Conservation (phyloP, 2,113 vertebrate genomes). For the Periophthalmodon schlosseri region DNA sequence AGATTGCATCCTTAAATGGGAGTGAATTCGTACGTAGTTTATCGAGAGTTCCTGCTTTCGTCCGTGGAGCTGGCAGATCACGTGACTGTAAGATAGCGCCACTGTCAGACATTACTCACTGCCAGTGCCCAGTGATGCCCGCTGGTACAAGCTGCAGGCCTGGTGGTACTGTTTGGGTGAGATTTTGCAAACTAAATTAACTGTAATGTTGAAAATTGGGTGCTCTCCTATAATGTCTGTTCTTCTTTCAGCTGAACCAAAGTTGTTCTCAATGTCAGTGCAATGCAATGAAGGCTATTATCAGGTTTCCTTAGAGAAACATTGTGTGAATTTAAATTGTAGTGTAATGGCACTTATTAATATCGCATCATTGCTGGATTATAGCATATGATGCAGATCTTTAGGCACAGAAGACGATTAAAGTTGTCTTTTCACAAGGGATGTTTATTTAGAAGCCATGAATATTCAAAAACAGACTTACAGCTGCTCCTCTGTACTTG, state of each 20-base stretch:
- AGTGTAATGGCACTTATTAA: too few species aligned
- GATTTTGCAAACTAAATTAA: constrained; percentile 7
- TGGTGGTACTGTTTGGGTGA: constrained; percentile 1
- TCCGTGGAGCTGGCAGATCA: constrained; percentile 42
- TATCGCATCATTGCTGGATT: too few species aligned
- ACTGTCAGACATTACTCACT: constrained; percentile 14
- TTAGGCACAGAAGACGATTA: too few species aligned
- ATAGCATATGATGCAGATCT: too few species aligned
- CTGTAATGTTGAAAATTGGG: neutral
- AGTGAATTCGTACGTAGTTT: constrained; percentile 11
- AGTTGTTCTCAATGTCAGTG: neutral
- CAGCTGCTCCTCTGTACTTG: too few species aligned
- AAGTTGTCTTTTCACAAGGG: too few species aligned
- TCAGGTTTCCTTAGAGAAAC: too few species aligned
- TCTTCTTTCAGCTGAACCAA: neutral
- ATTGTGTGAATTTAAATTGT: too few species aligned
- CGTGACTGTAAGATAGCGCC: constrained; percentile 35
- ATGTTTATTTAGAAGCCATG: too few species aligned
- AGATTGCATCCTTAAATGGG: neutral
- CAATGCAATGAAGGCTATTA: too few species aligned
- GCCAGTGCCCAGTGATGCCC: neutral
- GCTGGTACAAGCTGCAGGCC: neutral
- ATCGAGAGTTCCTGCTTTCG: constrained; percentile 49
- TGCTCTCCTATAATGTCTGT: neutral
- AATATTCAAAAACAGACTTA: too few species aligned